Conservation (phyloP, 2,113 vertebrate genomes). For the Damaliscus lunatus region DNA sequence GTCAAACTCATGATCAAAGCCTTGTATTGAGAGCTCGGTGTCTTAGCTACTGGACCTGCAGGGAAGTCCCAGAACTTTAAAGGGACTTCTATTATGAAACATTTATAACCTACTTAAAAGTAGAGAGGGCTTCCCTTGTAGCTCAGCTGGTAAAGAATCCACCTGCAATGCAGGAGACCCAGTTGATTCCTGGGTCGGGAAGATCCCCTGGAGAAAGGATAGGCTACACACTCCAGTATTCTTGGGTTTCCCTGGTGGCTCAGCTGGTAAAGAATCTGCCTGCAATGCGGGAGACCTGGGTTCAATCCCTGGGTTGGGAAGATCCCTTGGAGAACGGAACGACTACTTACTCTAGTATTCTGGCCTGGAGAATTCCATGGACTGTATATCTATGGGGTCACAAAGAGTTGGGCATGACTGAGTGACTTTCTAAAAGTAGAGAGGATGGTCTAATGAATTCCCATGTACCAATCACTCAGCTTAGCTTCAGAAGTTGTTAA, state of each 20-base stretch:
- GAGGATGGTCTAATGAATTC: not conserved
- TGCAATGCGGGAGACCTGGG: not conserved
- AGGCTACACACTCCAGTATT: not conserved
- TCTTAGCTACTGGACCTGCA: not conserved
- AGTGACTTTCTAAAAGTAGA: not conserved
- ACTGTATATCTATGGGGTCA: not conserved
- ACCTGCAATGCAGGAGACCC: not conserved
- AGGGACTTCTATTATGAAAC: not conserved
- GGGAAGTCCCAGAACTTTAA: not conserved
- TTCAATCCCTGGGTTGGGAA: not conserved
- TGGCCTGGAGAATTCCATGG: not conserved
- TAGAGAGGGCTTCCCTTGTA: not conserved
- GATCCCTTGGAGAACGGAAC: not conserved
- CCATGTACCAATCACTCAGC: not conserved
- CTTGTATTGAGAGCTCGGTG: not conserved
- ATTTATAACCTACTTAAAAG: not conserved
- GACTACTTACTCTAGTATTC: not conserved
- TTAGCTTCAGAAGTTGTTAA: not conserved
- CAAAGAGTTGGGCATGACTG: not conserved
- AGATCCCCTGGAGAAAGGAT: not conserved
- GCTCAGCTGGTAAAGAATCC: not conserved
- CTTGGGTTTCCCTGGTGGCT: not conserved
- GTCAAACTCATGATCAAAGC: not conserved
- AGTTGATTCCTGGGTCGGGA: not conserved
- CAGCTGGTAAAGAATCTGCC: not conserved